Conservation (phyloP, 1,140 invertebrate genomes). For the Drosophila sp. region DNA sequence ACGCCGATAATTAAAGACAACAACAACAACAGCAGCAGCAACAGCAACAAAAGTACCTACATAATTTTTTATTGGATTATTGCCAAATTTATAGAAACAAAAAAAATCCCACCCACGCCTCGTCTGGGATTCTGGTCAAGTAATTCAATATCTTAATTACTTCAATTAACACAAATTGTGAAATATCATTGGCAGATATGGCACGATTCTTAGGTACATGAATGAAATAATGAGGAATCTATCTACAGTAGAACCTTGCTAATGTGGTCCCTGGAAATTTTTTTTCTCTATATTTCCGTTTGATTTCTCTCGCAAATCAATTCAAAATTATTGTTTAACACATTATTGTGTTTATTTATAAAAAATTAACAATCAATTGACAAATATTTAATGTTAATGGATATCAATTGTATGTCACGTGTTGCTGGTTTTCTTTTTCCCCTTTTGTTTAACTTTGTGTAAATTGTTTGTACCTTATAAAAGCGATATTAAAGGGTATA, state of each 20-base stretch:
- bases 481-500: not conserved
- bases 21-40: not conserved
- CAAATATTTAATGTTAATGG: slow-evolving; percentile 11
- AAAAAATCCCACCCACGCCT: not conserved
- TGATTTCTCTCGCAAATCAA: not conserved
- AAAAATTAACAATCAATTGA: slow-evolving; percentile 37
- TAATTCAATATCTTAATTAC: slow-evolving; percentile 14
- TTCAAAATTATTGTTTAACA: slow-evolving; percentile 40
- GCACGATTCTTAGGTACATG: not conserved
- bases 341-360: slow-evolving; percentile 30
- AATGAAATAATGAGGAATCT: too few species aligned
- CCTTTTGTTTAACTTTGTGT: slow-evolving; percentile 12
- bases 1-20: slow-evolving; percentile 30
- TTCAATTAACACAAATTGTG: slow-evolving; percentile 31
- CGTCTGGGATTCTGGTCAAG: slow-evolving; percentile 5
- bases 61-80: slow-evolving; percentile 21
- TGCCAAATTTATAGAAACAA: slow-evolving; percentile 13
- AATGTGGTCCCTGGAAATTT: too few species aligned
- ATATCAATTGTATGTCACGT: slow-evolving; percentile 23
- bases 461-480: not conserved
- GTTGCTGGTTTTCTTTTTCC: slow-evolving; percentile 7
- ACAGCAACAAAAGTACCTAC: slow-evolving; percentile 21
- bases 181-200: not conserved
- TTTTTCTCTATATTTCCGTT: not conserved
- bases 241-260: too few species aligned